phyloP scores from a whole-genome alignment of 2,113 vertebrate genomes.

The Atrichornis clamosus region DNA sequence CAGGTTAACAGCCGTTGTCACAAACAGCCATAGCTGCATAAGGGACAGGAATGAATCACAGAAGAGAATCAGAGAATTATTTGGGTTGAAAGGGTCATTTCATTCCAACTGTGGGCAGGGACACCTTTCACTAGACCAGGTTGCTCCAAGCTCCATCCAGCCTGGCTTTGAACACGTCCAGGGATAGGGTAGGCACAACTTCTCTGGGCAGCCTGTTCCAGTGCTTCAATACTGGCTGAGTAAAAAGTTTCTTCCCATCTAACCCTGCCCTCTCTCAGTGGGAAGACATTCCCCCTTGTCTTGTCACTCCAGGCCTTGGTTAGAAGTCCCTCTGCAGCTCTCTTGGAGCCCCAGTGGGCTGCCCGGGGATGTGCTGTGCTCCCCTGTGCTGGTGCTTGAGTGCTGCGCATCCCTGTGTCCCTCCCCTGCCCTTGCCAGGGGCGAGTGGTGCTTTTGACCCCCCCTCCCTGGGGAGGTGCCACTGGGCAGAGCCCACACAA shows the following conservation, averaged over 20 bases:
- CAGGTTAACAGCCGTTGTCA: background rate
- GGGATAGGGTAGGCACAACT: background rate
- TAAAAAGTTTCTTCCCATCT: background rate
- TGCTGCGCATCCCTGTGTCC: background rate
- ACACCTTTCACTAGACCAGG: background rate
- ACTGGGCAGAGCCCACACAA: background rate
- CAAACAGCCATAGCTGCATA: fast-evolving
- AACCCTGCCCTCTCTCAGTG: background rate
- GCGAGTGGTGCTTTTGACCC: background rate
- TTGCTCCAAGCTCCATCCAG: background rate
- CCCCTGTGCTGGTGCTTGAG: fast-evolving
- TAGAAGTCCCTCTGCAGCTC: background rate
- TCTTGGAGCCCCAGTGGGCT: background rate
- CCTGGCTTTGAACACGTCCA: background rate
- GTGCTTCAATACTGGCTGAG: background rate
- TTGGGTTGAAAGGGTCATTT: background rate
- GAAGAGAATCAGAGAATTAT: background rate
- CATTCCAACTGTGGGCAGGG: background rate
- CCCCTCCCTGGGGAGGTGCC: background rate
- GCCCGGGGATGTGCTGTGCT: background rate
- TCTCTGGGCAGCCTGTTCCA: background rate
- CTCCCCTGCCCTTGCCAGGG: background rate
- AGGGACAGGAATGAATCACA: background rate
- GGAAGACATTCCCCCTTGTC: background rate
- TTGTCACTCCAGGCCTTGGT: background rate